Conservation (phyloP, 2,888 invertebrate species). For the Melipona bicolor region DNA sequence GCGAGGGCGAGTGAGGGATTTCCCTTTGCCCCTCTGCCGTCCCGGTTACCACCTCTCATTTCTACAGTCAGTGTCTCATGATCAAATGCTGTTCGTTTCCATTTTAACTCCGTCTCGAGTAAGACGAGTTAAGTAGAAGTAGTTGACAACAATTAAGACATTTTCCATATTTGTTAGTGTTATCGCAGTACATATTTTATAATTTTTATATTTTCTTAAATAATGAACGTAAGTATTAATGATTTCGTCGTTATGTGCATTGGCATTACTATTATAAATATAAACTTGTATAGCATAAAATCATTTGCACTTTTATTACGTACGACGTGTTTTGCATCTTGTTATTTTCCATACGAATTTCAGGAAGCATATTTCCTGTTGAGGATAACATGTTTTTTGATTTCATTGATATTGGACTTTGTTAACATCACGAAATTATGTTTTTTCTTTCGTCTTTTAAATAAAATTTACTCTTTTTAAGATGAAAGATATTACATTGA, state of each 20-base stretch:
- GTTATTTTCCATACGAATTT: too few species aligned
- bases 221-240: conserved; percentile 36
- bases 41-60: too few species aligned
- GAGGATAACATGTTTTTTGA: background rate
- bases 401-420: background rate
- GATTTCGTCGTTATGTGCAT: background rate
- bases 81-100: background rate
- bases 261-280: background rate
- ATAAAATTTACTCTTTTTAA: background rate
- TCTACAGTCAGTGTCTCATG: background rate
- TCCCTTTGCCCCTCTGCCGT: too few species aligned
- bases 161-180: too few species aligned
- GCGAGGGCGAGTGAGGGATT: too few species aligned
- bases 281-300: background rate
- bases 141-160: background rate
- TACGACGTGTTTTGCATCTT: background rate
- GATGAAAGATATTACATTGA: background rate
- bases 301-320: background rate
- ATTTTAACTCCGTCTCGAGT: fast-evolving
- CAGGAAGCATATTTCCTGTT: background rate
- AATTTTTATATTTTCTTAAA: background rate
- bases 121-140: too few species aligned
- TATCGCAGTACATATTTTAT: background rate
- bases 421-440: background rate
- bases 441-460: background rate